A percentile compares a stretch with the other conserved stretches of the same genome.
Evolutionary conservation across 1,140 invertebrate genomes (phyloP).

Genomic region (Caenorhabditis remanei): DNA sequence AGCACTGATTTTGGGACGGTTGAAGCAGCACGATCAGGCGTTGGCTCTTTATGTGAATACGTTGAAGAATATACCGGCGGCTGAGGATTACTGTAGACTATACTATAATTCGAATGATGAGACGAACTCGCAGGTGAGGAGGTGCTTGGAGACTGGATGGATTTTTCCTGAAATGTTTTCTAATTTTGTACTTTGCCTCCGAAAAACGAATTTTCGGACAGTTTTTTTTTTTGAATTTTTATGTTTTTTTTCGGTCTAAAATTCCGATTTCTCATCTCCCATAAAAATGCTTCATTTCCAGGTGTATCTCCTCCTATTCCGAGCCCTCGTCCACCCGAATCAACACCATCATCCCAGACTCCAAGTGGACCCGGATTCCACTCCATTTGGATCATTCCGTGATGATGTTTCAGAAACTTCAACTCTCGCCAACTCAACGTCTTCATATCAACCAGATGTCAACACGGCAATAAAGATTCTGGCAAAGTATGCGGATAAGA

Average conservation of each 20-base stretch:
- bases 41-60: slow-evolving; percentile 43
- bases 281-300: background rate
- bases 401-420: slow-evolving; percentile 27
- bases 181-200: no score
- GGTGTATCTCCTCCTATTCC: slow-evolving; percentile 58
- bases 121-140: slow-evolving; percentile 52
- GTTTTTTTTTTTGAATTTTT: no score
- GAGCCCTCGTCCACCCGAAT: slow-evolving; percentile 49
- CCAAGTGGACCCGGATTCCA: background rate
- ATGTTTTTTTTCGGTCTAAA: no score
- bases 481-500: slow-evolving; percentile 46
- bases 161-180: no score
- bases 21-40: slow-evolving; percentile 61
- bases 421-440: background rate
- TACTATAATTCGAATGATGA: slow-evolving; percentile 58
- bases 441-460: slow-evolving; percentile 31
- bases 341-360: background rate
- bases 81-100: slow-evolving; percentile 59
- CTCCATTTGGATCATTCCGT: slow-evolving; percentile 5
- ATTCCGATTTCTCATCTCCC: background rate
- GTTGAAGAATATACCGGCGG: slow-evolving; percentile 55
- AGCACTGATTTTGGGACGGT: slow-evolving; percentile 60
- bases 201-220: no score
- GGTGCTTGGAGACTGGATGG: no score
- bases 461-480: slow-evolving; percentile 34